Evolutionary conservation across 2,888 invertebrate genomes (phyloP).

Genomic region (Stictocephala bisonia): DNA sequence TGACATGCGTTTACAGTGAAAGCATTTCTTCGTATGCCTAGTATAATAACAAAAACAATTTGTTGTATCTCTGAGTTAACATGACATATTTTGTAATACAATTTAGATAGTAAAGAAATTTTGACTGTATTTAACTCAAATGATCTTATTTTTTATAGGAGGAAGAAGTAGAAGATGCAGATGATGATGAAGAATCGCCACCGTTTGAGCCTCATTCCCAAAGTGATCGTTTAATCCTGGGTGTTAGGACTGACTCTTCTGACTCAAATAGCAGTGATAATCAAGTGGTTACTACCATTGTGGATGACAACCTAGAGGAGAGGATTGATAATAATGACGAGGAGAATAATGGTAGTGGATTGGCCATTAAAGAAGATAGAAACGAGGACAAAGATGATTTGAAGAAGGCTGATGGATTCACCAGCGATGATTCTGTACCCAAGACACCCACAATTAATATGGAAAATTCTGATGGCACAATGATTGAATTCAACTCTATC

Average conservation of each 20-base stretch:
- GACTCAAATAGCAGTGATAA: constrained; percentile 66
- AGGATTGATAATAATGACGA: constrained; percentile 7
- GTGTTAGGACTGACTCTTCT: constrained; percentile 61
- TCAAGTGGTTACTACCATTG: constrained; percentile 62
- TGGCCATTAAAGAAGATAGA: constrained; percentile 4
- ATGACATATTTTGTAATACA: too few species aligned
- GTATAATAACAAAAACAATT: too few species aligned
- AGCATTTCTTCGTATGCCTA: too few species aligned
- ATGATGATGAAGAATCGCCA: constrained; percentile 41
- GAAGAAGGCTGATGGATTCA: constrained; percentile 16
- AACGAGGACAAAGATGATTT: constrained; percentile 26
- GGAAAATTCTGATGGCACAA: constrained; percentile 27
- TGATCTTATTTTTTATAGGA: constrained; percentile 9
- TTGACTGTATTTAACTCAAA: too few species aligned
- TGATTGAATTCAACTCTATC: constrained; percentile 20
- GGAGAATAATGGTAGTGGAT: background rate
- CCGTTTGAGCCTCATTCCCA: constrained; percentile 42
- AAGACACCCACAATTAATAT: constrained; percentile 31
- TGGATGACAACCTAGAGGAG: constrained; percentile 57
- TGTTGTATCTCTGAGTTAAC: too few species aligned
- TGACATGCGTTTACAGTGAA: too few species aligned
- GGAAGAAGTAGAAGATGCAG: constrained; percentile 28
- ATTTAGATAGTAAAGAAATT: too few species aligned
- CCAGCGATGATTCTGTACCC: constrained; percentile 39
- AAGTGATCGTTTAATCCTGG: constrained; percentile 6